Base-by-base conservation (phyloP, 2,113 vertebrate genomes). In the Grantiella picta region DNA sequence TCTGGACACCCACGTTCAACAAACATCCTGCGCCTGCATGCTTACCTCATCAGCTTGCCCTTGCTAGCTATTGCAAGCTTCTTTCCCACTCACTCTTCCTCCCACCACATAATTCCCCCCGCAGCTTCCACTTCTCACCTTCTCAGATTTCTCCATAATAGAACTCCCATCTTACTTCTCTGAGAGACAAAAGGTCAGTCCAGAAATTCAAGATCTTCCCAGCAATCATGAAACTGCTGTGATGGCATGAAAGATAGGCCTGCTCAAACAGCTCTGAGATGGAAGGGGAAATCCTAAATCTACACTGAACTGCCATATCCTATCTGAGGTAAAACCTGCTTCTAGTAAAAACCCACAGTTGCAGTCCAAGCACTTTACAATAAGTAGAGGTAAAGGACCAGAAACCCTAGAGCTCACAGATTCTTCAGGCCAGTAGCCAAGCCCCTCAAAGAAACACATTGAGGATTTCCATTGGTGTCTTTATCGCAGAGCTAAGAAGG, bases 21-120 rank as follows among this genome's bases (percentile, higher is more conserved):
- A 88, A 88, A 86, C 79, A 96, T 93, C 88, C 85, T 86, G 72
- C 13, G 79, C 69, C 79, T 72, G 44, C 36, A 35, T 1, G 47
- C 91, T 94, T 89, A 91, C 70, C 90, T 95, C 94, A 96, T 88
- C 54, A 18, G 13, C 82, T 56, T 95, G 66, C 80, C 79, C 93
- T 88, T 90, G 90, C 68, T 87, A 88, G 63, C 70, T 91, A 45
- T n/a, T 77, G 59, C 68, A 73, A 72, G 66, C 59, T 90, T 72
- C 90, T 92, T 86, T 86, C 93, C 90, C 68, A 86, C 90, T 96
- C 90, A 86, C 44, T 93, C 68, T 68, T 94, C 75, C 85, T 88
- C 93, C 82, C 44, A 94, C 85, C 50, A 82, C 38, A 8, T 82
- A 77, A 81, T 61, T 70, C 15, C 7, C 25, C 12, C 12, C 40